Evolutionary conservation across 2,797 vertebrate species (phyloP).

Genomic region (Aratinga solstitialis): DNA sequence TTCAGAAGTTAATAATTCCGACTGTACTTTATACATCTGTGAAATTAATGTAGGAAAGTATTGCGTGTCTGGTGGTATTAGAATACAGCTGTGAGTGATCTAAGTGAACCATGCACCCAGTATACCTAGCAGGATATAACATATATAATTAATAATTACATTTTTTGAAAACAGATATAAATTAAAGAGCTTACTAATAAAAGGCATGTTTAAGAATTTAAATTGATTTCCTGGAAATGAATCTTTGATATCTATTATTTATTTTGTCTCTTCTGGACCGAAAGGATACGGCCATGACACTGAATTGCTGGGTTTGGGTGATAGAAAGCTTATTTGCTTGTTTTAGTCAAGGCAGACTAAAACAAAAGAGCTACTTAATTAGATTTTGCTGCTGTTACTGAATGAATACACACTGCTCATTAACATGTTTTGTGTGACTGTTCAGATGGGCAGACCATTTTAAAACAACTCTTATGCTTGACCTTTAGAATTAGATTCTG

Average conservation of each 20-base stretch:
- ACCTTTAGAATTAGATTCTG: neutral
- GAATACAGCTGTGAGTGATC: neutral
- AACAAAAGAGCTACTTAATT: slow-evolving; percentile 11
- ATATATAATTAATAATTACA: neutral
- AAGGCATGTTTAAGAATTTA: neutral
- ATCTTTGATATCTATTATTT: neutral
- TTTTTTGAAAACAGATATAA: neutral
- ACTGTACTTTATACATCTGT: neutral
- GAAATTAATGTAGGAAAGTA: neutral
- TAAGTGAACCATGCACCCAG: neutral
- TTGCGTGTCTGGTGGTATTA: neutral
- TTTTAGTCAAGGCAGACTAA: neutral
- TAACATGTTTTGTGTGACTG: neutral
- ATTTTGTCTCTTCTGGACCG: neutral
- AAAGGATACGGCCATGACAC: neutral
- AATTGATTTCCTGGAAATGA: neutral
- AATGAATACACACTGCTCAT: neutral
- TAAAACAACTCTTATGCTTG: neutral
- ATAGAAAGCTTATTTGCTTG: slow-evolving; percentile 11
- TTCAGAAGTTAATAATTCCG: neutral
- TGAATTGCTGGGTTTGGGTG: neutral
- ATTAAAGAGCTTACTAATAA: neutral
- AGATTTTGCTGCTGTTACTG: neutral
- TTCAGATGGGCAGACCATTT: neutral
- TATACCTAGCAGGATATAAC: neutral